Evolutionary conservation across 2,113 vertebrate species (phyloP), one percentile per base, ranked within the genome.

Genomic region (Ciconia boyciana): DNA sequence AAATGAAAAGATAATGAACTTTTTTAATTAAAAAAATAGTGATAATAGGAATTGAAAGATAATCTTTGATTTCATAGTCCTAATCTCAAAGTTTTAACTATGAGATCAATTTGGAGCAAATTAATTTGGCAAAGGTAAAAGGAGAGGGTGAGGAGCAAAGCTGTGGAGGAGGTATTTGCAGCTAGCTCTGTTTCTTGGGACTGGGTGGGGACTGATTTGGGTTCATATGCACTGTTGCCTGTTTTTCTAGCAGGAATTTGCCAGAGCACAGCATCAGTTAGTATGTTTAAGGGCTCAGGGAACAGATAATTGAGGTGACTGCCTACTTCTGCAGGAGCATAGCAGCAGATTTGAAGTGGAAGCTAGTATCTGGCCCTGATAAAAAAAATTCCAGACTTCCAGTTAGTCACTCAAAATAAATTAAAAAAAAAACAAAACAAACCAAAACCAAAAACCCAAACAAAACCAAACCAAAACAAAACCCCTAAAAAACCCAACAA

Each of bases 401-500:
- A 75, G 31, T 70, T 72, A 57, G 32, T 78, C 41, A 49, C 8
- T 77, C 36, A 41, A 62, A 91, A 43, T 9, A 32, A 62, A 91
- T 36, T 9, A 32, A 78, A 64, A 34, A 13, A 46, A 34, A 17
- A 48, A n/a, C n/a, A n/a, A n/a, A 32, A 10, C 20, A 28, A 13
- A 16, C 31, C 17, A 46, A 46, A 36, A 36, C 36, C 36, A 36
- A 36, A 36, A 36, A 36, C 39, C 39, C 39, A 44, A 64, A 29
- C 22, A 43, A 28, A 48, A 28, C 31, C 49, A 34, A 36, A 12
- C 14, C 26, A 61, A 52, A 52, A 10, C 5, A 12, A 13, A 55
- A 12, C 20, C 36, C 21, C 0, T 8, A 39, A 39, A 2, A 52
- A 83, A 54, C 20, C 3, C 3, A 57, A 1, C 15, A 13, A 51